Percentiles rank a stretch among this genome's conserved stretches.
Evolutionary conservation across 1,140 invertebrate species (phyloP).

Genomic region (Eriosoma lanigerum): DNA sequence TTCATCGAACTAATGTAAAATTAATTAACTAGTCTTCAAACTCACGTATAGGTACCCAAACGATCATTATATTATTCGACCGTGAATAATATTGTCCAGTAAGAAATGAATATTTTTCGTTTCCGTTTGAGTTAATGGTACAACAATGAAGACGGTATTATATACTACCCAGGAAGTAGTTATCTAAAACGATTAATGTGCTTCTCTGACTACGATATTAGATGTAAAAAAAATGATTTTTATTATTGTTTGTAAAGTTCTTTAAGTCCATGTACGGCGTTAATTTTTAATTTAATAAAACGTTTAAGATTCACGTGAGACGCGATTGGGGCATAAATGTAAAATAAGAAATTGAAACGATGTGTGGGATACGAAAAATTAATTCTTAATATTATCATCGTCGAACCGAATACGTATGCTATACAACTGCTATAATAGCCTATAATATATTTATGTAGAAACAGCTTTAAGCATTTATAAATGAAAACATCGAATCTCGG

Average conservation of each 20-base stretch:
- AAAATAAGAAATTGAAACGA: background rate
- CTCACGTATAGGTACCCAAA: background rate
- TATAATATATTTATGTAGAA: no score
- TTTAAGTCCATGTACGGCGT: background rate
- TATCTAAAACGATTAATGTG: background rate
- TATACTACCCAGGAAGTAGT: background rate
- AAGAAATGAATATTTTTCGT: background rate
- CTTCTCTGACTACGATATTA: conserved; percentile 1
- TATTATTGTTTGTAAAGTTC: background rate
- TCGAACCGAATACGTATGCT: background rate
- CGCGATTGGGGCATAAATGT: background rate
- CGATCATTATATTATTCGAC: no score
- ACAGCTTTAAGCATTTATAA: no score
- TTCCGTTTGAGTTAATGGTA: background rate
- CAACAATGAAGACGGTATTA: no score
- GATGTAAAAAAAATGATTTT: background rate
- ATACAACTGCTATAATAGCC: no score
- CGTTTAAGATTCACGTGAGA: background rate
- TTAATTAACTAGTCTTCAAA: background rate
- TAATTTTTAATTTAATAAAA: background rate
- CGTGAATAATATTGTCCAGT: background rate
- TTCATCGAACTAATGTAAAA: background rate
- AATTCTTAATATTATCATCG: background rate
- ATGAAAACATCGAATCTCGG: no score
- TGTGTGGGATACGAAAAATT: background rate